Base-by-base conservation (phyloP, 2,888 invertebrate genomes). In the Hypercompe scribonia region DNA sequence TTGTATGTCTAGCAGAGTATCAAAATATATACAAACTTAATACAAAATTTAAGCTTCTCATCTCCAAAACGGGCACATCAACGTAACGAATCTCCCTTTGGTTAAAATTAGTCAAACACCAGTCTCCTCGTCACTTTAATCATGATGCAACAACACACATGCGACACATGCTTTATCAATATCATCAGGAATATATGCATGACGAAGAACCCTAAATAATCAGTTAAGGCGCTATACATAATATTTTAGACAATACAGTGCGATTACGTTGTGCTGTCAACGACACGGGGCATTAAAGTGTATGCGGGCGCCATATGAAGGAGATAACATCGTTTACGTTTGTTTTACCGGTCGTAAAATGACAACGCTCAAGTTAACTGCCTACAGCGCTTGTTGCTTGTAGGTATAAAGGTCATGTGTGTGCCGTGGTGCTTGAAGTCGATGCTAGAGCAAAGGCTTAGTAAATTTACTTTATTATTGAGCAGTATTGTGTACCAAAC, bases 251-350 rank as follows among this genome's bases (percentile, higher is more conserved):
- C 72, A 73, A 74, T 72, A 68, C 64, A 28, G 42, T 31, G 36
- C 34, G 31, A 66, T 34, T 68, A 68, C 67, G 10, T 34, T n/a
- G 65, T 13, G 65, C 54, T 72, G 69, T 75, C 73, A 68, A n/a
- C 67, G 69, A 63, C 78, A 65, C 4, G 33, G n/a, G 24, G n/a
- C 68, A 36, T 39, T 61, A 75, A 68, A 78, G 75, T 70, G 21
- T 70, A 81, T 78, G 73, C 80, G 77, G 74, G 84, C 70, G 54
- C 71, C 74, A 70, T 63, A 70, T 69, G 21, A 46, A 34, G 67
- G 61, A 75, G 66, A 79, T 81, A 68, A 61, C 67, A 70, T 68
- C 66, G 68, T 33, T 24, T 34, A 66, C 68, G 70, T 70, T 71
- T 71, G 63, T 70, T 73, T 64, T 71, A 72, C n/a, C 18, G 58